Evolutionary conservation across 2,797 vertebrate genomes (phyloP).

Genomic region (Brachymystax lenok): DNA sequence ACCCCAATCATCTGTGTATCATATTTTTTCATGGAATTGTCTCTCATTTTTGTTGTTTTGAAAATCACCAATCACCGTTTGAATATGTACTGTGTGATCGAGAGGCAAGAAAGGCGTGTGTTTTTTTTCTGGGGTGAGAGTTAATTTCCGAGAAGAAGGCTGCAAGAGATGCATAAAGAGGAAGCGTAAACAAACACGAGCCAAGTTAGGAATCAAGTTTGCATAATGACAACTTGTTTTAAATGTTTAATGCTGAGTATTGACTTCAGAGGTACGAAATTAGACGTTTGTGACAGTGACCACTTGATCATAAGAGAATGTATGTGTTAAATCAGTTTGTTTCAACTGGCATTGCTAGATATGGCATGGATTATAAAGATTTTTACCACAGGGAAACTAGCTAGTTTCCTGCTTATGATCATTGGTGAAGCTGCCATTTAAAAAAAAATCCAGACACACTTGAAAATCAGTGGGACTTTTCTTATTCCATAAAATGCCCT

Average conservation of each 20-base stretch:
- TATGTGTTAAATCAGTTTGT: not conserved
- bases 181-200: constrained; percentile 27
- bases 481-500: not conserved
- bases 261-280: not conserved
- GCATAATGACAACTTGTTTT: constrained; percentile 8
- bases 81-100: constrained; percentile 53
- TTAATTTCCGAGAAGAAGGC: constrained; percentile 58
- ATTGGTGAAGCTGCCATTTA: not conserved
- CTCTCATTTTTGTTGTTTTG: constrained; percentile 26
- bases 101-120: constrained; percentile 48
- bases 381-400: not conserved
- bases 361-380: not conserved
- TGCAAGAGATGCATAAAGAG: constrained; percentile 58
- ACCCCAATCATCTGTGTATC: not conserved
- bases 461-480: not conserved
- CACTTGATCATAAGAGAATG: not conserved
- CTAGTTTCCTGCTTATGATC: not conserved
- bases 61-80: constrained; percentile 60
- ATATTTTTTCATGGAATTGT: constrained; percentile 20
- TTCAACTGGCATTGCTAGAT: not conserved
- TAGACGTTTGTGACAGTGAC: not conserved
- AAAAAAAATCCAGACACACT: not conserved
- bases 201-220: constrained; percentile 28
- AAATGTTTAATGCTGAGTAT: not conserved
- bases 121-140: constrained; percentile 49